phyloP scores from a whole-genome alignment of 1,140 invertebrate genomes.

The Lineus longissimus region DNA sequence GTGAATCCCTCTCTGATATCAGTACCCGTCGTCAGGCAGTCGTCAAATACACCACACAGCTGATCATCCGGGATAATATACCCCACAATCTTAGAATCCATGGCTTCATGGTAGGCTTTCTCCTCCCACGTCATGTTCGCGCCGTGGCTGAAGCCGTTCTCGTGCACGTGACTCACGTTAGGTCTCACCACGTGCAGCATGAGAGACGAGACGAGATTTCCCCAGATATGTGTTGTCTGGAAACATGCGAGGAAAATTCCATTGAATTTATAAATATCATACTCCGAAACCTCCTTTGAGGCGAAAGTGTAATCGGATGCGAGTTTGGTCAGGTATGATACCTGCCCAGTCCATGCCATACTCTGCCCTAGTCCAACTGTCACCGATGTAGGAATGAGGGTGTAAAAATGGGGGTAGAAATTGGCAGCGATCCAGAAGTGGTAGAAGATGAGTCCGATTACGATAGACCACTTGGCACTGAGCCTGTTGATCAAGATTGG shows the following conservation, averaged over 20 bases:
- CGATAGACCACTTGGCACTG: slow-evolving; percentile 47
- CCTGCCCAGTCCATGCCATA: slow-evolving; percentile 48
- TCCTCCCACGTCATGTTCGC: too few relatives aligned
- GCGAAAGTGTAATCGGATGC: slow-evolving; percentile 43
- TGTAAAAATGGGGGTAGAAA: slow-evolving; percentile 47
- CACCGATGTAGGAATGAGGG: slow-evolving; percentile 46
- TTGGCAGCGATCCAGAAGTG: slow-evolving; percentile 49
- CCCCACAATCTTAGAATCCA: too few relatives aligned
- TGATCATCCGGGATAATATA: neutral
- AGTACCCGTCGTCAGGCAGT: neutral
- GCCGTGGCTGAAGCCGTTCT: too few relatives aligned
- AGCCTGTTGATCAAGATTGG: slow-evolving; percentile 45
- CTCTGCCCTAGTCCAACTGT: slow-evolving; percentile 48
- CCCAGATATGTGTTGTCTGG: slow-evolving; percentile 53
- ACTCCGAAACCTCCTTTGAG: slow-evolving; percentile 35
- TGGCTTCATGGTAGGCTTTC: too few relatives aligned
- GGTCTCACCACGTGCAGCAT: slow-evolving; percentile 23
- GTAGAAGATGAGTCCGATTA: slow-evolving; percentile 43
- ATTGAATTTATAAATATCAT: slow-evolving; percentile 49
- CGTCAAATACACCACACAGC: slow-evolving; percentile 1
- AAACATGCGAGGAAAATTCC: slow-evolving; percentile 52
- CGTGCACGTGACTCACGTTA: too few relatives aligned
- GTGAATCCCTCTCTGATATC: neutral
- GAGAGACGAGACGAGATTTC: slow-evolving; percentile 48
- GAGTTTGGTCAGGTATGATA: slow-evolving; percentile 46